Conservation (phyloP, 2,888 invertebrate genomes). For the Copidosoma aretas region DNA sequence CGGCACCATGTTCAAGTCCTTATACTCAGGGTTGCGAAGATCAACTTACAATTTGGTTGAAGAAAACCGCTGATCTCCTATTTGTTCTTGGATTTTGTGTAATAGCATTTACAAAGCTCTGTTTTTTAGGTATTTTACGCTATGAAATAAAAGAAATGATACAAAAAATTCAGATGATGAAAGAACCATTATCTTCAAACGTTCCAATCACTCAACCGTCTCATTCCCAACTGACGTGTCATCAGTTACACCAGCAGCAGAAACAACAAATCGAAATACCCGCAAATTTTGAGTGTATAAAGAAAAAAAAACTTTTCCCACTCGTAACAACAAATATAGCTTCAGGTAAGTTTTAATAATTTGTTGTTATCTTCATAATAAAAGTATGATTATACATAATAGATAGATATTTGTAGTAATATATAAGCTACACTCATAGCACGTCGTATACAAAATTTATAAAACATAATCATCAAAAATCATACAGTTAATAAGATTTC, state of each 20-base stretch:
- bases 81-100: constrained; percentile 87
- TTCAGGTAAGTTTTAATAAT: constrained; percentile 25
- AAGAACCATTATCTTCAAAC: constrained; percentile 54
- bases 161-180: constrained; percentile 84
- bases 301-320: constrained; percentile 51
- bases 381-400: too few relatives aligned
- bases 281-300: constrained; percentile 36
- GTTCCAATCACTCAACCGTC: constrained; percentile 55
- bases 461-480: too few relatives aligned
- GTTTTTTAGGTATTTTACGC: constrained; percentile 85
- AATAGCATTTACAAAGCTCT: constrained; percentile 85
- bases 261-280: constrained; percentile 36
- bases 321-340: constrained; percentile 47
- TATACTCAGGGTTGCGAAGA: constrained; percentile 73
- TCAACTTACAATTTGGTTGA: constrained; percentile 75
- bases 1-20: constrained; percentile 54
- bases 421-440: too few relatives aligned
- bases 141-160: constrained; percentile 92
- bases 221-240: constrained; percentile 44
- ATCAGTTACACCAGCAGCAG: constrained; percentile 19
- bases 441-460: too few relatives aligned
- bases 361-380: too few relatives aligned
- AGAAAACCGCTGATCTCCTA: constrained; percentile 80
- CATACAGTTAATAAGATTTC: too few relatives aligned
- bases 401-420: too few relatives aligned